Percentiles rank a stretch among this genome's conserved stretches.
Conservation (phyloP, 2,113 vertebrate species). For the Columbina picui region DNA sequence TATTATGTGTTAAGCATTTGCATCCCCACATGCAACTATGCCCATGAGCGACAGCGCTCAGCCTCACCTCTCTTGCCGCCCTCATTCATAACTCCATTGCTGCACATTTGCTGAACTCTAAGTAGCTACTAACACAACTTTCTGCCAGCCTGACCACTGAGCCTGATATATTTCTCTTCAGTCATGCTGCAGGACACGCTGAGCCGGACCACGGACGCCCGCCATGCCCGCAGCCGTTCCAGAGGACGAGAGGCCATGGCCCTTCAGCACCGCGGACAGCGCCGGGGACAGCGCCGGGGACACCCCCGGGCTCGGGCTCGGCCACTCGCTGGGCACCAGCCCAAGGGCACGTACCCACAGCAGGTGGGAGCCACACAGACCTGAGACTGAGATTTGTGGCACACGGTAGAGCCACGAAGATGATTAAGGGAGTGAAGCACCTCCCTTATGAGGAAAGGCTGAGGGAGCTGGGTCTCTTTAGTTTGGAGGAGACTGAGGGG, state of each 20-base stretch:
- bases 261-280: slow-evolving; percentile 15
- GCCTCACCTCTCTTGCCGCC: background rate
- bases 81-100: background rate
- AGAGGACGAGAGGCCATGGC: rapidly evolving
- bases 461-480: too few relatives aligned
- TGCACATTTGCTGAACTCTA: background rate
- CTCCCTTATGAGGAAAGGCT: too few relatives aligned
- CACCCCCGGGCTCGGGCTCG: too few relatives aligned
- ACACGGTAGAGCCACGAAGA: too few relatives aligned
- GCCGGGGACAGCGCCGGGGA: rapidly evolving
- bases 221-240: too few relatives aligned
- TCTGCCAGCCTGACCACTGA: background rate
- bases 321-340: background rate
- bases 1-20: background rate
- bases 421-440: too few relatives aligned
- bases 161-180: rapidly evolving
- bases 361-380: background rate
- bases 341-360: rapidly evolving
- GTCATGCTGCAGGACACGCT: rapidly evolving
- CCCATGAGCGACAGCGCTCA: background rate
- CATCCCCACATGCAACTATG: background rate
- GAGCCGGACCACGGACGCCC: rapidly evolving
- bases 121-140: background rate
- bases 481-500: too few relatives aligned
- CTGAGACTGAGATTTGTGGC: rapidly evolving